Evolutionary conservation across 2,113 vertebrate species (phyloP).

Genomic region (Mirounga angustirostris): DNA sequence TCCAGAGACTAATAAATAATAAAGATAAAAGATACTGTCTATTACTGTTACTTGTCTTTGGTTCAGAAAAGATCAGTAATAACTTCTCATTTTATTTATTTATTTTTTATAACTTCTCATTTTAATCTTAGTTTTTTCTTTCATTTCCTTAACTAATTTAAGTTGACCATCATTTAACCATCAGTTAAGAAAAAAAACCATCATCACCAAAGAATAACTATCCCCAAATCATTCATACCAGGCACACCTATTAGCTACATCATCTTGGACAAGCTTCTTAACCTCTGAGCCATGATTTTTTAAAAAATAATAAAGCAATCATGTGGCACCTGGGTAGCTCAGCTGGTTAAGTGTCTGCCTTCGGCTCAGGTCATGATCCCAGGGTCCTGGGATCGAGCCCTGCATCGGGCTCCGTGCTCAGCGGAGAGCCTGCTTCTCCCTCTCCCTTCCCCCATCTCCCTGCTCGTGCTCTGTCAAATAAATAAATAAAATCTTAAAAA

Average conservation of each 20-base stretch:
- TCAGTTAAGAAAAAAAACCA: conserved; percentile 31
- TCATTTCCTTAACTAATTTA: conserved; percentile 21
- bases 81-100: background rate
- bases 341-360: background rate
- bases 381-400: background rate
- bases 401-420: background rate
- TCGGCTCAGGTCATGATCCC: background rate
- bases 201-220: background rate
- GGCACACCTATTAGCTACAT: background rate
- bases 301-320: background rate
- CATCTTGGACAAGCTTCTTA: background rate
- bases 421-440: background rate
- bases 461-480: background rate
- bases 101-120: background rate
- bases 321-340: no score
- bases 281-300: background rate
- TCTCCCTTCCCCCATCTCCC: background rate
- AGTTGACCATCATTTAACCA: background rate
- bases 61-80: conserved; percentile 8
- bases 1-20: background rate
- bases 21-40: background rate
- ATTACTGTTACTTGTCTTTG: background rate
- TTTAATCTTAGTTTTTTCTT: background rate
- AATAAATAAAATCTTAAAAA: background rate
- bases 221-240: background rate